Evolutionary conservation across 2,113 vertebrate species (phyloP).

Genomic region (Brevimyrus niger): DNA sequence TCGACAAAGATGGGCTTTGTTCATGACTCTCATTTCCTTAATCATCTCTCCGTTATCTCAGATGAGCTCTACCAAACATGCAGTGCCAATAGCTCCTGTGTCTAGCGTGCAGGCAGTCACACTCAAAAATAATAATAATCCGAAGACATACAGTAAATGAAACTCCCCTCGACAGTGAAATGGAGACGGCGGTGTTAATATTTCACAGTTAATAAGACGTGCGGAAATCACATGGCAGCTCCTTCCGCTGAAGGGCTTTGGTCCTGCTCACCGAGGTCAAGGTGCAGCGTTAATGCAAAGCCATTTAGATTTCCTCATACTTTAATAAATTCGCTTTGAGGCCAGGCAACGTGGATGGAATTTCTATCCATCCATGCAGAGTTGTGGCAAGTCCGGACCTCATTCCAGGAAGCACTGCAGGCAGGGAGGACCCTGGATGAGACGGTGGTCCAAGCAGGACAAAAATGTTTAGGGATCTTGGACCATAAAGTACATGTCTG

Average conservation of each 20-base stretch:
- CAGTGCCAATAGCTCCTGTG: constrained; percentile 15
- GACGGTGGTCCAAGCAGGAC: background rate
- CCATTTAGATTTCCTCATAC: background rate
- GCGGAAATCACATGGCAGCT: constrained; percentile 52
- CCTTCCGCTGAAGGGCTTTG: constrained; percentile 24
- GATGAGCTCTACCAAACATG: constrained; percentile 3
- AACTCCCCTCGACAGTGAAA: constrained; percentile 23
- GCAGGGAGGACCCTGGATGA: background rate
- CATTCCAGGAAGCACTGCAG: background rate
- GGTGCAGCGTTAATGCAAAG: constrained; percentile 12
- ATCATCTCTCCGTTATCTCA: constrained; percentile 8
- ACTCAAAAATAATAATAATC: constrained; percentile 29
- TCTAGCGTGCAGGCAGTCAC: background rate
- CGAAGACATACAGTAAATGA: constrained; percentile 50
- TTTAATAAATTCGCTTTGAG: background rate
- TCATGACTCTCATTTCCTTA: background rate
- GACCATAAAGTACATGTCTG: background rate
- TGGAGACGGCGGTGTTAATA: constrained; percentile 44
- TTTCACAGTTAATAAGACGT: constrained; percentile 49
- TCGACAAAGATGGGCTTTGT: background rate
- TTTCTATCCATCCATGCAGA: background rate
- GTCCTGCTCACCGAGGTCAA: constrained; percentile 38
- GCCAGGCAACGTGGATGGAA: background rate
- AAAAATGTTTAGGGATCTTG: background rate
- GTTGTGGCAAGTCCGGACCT: background rate